Evolutionary conservation across 1,140 invertebrate species (phyloP).

Genomic region (Lucilia sericata): DNA sequence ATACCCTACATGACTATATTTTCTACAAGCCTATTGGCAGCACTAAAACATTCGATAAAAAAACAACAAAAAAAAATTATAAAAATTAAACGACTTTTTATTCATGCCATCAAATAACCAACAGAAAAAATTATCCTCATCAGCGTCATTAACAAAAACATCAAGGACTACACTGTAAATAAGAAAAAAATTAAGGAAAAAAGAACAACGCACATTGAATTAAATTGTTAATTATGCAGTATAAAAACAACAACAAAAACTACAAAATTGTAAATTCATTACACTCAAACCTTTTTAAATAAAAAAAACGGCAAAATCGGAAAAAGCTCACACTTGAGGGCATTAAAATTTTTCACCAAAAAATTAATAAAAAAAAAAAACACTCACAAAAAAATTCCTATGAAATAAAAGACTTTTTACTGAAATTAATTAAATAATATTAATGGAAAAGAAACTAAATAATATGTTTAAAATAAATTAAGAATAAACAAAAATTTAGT

Average conservation of each 20-base stretch:
- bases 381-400: constrained; percentile 59
- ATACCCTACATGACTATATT: constrained; percentile 44
- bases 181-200: constrained; percentile 43
- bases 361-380: constrained; percentile 4
- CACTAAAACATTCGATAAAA: neutral
- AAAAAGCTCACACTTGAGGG: neutral
- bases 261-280: constrained; percentile 27
- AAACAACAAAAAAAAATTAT: neutral
- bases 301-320: too few relatives aligned
- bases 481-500: neutral
- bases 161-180: constrained; percentile 28
- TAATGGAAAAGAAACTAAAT: neutral
- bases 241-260: neutral
- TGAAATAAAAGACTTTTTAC: constrained; percentile 67
- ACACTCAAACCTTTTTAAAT: neutral
- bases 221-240: constrained; percentile 47
- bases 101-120: neutral
- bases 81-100: constrained; percentile 17
- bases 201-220: constrained; percentile 51
- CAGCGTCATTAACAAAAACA: neutral
- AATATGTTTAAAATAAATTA: too few relatives aligned
- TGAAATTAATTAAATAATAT: constrained; percentile 20
- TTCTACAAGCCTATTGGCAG: constrained; percentile 42
- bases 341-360: neutral
- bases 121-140: neutral